phyloP scores from a whole-genome alignment of 1,140 invertebrate genomes.

The Branchinecta lynchi region DNA sequence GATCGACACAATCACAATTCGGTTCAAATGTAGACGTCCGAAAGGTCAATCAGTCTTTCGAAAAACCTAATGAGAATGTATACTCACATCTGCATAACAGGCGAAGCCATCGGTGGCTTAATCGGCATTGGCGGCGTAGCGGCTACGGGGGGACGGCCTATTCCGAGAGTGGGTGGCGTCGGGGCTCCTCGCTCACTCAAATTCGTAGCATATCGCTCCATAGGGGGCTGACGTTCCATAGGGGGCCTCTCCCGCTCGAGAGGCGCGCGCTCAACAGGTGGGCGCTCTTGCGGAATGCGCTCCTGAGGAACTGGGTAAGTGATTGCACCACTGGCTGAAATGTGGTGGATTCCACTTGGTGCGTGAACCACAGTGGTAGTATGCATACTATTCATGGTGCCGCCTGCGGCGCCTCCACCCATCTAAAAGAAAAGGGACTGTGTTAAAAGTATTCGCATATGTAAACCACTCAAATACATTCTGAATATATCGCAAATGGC shows the following conservation, averaged over 20 bases:
- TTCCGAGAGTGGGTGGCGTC: not conserved
- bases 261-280: too few species aligned
- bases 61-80: too few species aligned
- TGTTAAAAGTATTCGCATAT: not conserved
- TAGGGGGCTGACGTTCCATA: not conserved
- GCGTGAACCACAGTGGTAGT: slow-evolving; percentile 35
- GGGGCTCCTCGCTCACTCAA: not conserved
- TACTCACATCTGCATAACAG: not conserved
- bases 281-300: too few species aligned
- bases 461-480: too few species aligned
- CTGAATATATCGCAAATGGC: too few species aligned
- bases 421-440: not conserved
- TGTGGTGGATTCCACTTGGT: slow-evolving; percentile 26
- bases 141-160: not conserved
- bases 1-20: too few species aligned
- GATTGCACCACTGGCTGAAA: slow-evolving; percentile 14
- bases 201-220: not conserved
- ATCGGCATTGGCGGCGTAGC: slow-evolving; percentile 22
- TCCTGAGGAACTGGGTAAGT: slow-evolving; percentile 2
- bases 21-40: too few species aligned
- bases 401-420: not conserved
- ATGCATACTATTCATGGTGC: not conserved
- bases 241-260: too few species aligned
- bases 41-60: too few species aligned
- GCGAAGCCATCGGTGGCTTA: slow-evolving; percentile 22